Base-by-base conservation (phyloP, 2,113 vertebrate genomes). In the Zosterops lateralis region DNA sequence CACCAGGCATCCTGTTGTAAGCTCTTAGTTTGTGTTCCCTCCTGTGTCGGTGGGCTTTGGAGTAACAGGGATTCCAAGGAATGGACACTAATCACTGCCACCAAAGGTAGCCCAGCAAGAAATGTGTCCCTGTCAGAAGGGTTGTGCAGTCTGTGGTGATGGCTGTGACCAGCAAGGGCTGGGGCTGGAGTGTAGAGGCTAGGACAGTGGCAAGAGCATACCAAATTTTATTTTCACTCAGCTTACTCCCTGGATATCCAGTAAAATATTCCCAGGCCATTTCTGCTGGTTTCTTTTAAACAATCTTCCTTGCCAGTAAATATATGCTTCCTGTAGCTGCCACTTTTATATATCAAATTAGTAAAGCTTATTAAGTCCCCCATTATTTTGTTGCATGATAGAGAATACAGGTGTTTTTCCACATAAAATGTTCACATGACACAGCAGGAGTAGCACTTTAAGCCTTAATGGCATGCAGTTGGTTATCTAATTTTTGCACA, bases 371-470 rank as follows among this genome's bases (percentile, higher is more conserved):
- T 77, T 79, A 88, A 93, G 22, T 17, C 21, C 17, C 61, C 32
- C 44, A 68, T 96, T 96, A 95, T 92, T 90, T 90, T 94, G 81
- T 68, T 91, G 40, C 58, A 44, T 79, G 76, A 10, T 42, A 31
- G 65, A 81, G 38, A 84, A 60, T 66, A 60, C 90, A 95, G 88
- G 79, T 93, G 76, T 22, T 84, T 94, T 90, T 93, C 89, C 51
- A 48, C 64, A 77, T 77, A 82, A 82, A 70, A 70, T 95, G 93
- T 80, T 87, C 71, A 72, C 76, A 92, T 53, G 36, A 62, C 88
- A 76, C 97, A 95, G 92, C 65, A 74, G 93, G 92, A 95, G 67
- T 24, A 62, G 44, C 90, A 94, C 83, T 93, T 81, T 94, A 96
- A 94, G 62, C 67, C 47, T 70, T 91, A 95, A 82, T 77, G 58